Percentiles rank a stretch among this genome's conserved stretches.
Evolutionary conservation across 2,888 invertebrate species (phyloP).

Genomic region (Apotomis turbidana): DNA sequence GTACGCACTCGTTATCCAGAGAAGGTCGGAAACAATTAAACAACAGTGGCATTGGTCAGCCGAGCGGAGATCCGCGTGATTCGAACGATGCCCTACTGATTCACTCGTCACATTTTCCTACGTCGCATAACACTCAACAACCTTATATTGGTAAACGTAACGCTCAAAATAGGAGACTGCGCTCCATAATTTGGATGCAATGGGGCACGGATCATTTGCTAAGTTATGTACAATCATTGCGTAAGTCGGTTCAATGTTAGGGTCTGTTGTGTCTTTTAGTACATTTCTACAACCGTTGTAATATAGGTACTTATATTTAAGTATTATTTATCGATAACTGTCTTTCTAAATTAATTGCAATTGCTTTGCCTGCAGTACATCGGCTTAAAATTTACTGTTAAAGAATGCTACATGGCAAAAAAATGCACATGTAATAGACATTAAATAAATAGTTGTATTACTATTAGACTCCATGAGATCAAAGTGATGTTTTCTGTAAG

Average conservation of each 20-base stretch:
- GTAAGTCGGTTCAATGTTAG: constrained; percentile 4
- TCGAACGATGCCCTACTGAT: constrained; percentile 69
- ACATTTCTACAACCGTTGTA: too few species aligned
- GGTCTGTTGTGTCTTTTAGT: neutral
- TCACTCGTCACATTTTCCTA: constrained; percentile 64
- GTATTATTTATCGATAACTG: too few species aligned
- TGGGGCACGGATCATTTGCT: constrained; percentile 22
- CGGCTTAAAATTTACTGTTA: too few species aligned
- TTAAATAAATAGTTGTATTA: too few species aligned
- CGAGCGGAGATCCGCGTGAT: constrained; percentile 80
- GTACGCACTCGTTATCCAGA: constrained; percentile 72
- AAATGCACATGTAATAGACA: too few species aligned
- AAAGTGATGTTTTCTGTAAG: too few species aligned
- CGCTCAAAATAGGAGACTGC: neutral
- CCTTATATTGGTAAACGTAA: neutral
- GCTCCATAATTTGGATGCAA: constrained; percentile 11
- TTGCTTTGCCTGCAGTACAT: too few species aligned
- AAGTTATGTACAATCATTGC: constrained; percentile 5
- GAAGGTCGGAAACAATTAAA: constrained; percentile 83
- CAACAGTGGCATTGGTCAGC: constrained; percentile 79
- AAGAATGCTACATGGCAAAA: too few species aligned
- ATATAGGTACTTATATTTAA: too few species aligned
- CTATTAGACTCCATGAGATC: too few species aligned
- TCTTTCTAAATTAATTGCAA: too few species aligned
- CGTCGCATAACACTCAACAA: constrained; percentile 24